Evolutionary conservation across 1,140 invertebrate species (phyloP), one percentile per base, ranked within the genome.

Genomic region (Matsumurasca onukii): DNA sequence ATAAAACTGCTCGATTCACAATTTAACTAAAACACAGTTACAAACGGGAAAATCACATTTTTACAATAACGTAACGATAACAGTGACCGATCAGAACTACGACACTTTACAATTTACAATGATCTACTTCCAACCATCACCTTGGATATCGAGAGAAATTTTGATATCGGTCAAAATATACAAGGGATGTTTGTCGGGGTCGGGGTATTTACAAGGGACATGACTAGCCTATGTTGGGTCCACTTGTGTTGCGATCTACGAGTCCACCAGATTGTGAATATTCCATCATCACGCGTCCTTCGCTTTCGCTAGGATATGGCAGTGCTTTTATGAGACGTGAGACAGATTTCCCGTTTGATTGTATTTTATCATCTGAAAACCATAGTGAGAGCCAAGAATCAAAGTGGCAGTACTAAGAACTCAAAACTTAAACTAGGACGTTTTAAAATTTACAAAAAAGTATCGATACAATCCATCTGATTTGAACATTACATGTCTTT

Each of bases 31-130:
- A 51, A 51, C 24, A 51, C 5, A 51, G 24, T 51, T 51, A 51
- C 49, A 51, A n/a, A 51, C 49, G 49, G 49, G 49, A n/a, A 51
- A 51, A 51, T 51, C 49, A 51, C 49, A 51, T 51, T 51, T 51
- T 51, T 51, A 51, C 49, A 51, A 20, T 22, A 51, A 51, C n/a
- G n/a, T n/a, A n/a, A n/a, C n/a, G n/a, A n/a, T n/a, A n/a, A n/a
- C n/a, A n/a, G n/a, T n/a, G n/a, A 51, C 49, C n/a, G 5, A 45
- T 45, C 39, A n/a, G 9, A 45, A n/a, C n/a, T n/a, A 12, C 39
- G 39, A n/a, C n/a, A n/a, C n/a, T 45, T 45, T 9, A 45, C n/a
- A 45, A 45, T 45, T 45, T 45, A 45, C 39, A 45, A 45, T n/a
- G n/a, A 45, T 45, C 39, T 45, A 45, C 39, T 45, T 45, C 9